phyloP scores from a whole-genome alignment of 2,113 vertebrate species.

The Xenopus tropicalis region DNA sequence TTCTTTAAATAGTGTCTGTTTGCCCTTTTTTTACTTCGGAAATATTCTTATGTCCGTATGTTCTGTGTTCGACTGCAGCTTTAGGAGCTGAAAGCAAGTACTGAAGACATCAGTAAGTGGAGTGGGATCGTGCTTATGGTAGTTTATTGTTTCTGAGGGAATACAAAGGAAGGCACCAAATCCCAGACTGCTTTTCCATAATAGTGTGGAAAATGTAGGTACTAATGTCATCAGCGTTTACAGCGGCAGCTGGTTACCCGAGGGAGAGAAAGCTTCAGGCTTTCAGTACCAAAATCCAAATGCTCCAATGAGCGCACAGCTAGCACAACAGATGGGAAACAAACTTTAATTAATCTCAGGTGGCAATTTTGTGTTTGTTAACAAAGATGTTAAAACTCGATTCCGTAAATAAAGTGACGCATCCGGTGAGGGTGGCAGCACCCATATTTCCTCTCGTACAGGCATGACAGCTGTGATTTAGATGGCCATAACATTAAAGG shows the following conservation, averaged over 20 bases:
- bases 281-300: constrained; percentile 26
- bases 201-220: constrained; percentile 32
- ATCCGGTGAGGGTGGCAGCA: not conserved
- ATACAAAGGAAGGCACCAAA: not conserved
- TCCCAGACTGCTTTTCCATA: constrained; percentile 22
- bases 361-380: constrained; percentile 44
- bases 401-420: constrained; percentile 23
- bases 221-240: constrained; percentile 35
- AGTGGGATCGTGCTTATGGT: not conserved
- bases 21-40: too few relatives aligned
- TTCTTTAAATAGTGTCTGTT: too few relatives aligned
- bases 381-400: constrained; percentile 40
- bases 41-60: too few relatives aligned
- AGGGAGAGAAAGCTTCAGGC: constrained; percentile 23
- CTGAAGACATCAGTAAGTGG: too few relatives aligned
- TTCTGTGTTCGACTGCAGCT: too few relatives aligned
- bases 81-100: too few relatives aligned
- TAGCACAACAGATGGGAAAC: constrained; percentile 39
- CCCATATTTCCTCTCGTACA: not conserved
- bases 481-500: constrained; percentile 18
- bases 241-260: constrained; percentile 31
- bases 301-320: constrained; percentile 33
- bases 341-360: constrained; percentile 45
- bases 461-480: constrained; percentile 32
- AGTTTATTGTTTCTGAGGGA: not conserved